Evolutionary conservation across 2,113 vertebrate species (phyloP).

Genomic region (Oncorhynchus gorbuscha): DNA sequence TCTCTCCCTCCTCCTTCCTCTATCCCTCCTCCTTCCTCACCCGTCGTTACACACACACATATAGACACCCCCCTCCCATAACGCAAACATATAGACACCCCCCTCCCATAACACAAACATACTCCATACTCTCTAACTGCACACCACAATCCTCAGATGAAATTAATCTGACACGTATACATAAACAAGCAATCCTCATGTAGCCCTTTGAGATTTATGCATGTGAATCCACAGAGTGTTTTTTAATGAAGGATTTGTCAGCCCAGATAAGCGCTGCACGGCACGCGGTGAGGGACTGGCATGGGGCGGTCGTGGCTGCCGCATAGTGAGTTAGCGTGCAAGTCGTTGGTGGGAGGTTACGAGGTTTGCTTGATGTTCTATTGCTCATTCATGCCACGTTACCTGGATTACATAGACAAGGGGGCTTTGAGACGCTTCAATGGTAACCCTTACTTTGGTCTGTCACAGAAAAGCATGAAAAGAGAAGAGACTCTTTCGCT

Average conservation of each 20-base stretch:
- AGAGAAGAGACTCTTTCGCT: not conserved
- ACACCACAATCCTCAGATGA: not conserved
- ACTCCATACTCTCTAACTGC: not conserved
- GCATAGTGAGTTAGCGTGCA: constrained; percentile 46
- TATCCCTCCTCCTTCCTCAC: no score
- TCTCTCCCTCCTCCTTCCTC: no score
- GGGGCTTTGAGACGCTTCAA: not conserved
- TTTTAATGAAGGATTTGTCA: constrained; percentile 59
- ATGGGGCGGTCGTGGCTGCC: constrained; percentile 45
- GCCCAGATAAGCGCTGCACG: constrained; percentile 45
- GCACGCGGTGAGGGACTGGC: constrained; percentile 35
- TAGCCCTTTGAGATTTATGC: not conserved
- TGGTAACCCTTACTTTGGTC: constrained; percentile 41
- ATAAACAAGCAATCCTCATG: constrained; percentile 5
- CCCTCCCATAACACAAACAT: no score
- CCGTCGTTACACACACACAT: not conserved
- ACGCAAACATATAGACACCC: not conserved
- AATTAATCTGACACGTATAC: not conserved
- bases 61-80: no score
- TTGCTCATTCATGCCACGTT: constrained; percentile 60
- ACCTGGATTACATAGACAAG: constrained; percentile 64
- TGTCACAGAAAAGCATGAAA: constrained; percentile 36
- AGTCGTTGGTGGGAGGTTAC: constrained; percentile 26
- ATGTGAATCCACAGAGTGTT: not conserved
- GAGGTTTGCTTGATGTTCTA: constrained; percentile 54